A percentile compares a stretch with the other conserved stretches of the same genome.
Conservation (phyloP, 2,888 invertebrate genomes). For the Lithophane semibrunnea region DNA sequence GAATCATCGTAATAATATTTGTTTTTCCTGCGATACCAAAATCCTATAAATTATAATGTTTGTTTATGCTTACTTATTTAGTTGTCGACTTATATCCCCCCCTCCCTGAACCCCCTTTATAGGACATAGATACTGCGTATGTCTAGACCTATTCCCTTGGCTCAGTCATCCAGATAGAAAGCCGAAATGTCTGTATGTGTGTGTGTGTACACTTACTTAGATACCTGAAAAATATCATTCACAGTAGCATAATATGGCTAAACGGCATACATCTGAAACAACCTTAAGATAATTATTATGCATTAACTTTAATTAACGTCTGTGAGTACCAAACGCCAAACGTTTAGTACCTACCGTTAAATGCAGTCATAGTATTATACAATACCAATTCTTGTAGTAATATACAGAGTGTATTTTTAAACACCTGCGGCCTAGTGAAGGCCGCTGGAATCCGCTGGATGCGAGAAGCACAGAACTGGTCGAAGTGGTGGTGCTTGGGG, state of each 20-base stretch:
- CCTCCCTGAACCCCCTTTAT: too few relatives aligned
- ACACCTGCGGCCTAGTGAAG: too few relatives aligned
- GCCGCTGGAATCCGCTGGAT: too few relatives aligned
- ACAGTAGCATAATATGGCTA: not conserved
- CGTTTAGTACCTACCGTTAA: constrained; percentile 10
- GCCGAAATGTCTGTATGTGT: not conserved
- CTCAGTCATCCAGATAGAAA: not conserved
- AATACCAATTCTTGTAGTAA: not conserved
- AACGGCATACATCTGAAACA: not conserved
- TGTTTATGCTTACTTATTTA: too few relatives aligned
- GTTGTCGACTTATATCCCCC: too few relatives aligned
- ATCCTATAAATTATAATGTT: too few relatives aligned
- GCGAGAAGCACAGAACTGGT: too few relatives aligned
- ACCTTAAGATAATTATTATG: constrained; percentile 7
- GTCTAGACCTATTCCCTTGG: too few relatives aligned
- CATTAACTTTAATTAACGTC: constrained; percentile 20
- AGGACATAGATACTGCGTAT: too few relatives aligned
- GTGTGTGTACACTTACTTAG: not conserved
- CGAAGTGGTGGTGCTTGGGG: too few relatives aligned
- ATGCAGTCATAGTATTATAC: not conserved
- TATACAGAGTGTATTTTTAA: not conserved
- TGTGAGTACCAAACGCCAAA: constrained; percentile 4
- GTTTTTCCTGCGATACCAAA: too few relatives aligned
- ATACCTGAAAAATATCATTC: not conserved
- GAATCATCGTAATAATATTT: too few relatives aligned